phyloP scores from a whole-genome alignment of 2,888 invertebrate genomes.

The Ornithoptera alexandrae region DNA sequence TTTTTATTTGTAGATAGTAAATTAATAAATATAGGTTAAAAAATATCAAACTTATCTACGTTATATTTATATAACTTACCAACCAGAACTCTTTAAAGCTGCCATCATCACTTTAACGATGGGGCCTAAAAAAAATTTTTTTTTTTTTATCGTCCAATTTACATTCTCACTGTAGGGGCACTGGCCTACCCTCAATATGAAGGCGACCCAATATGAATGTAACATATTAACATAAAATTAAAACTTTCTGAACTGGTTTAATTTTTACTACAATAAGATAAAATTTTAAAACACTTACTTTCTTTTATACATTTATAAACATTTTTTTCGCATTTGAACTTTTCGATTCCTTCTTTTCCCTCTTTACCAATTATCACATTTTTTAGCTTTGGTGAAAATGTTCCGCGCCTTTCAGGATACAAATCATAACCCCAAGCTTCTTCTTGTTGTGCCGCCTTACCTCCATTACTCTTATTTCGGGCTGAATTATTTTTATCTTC shows the following conservation, averaged over 20 bases:
- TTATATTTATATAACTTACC: conserved; percentile 73
- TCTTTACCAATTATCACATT: conserved; percentile 82
- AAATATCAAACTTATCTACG: background rate
- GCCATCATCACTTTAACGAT: conserved; percentile 91
- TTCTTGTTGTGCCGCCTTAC: conserved; percentile 40
- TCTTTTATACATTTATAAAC: conserved; percentile 87
- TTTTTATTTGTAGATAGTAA: background rate
- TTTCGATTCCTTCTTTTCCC: conserved; percentile 85
- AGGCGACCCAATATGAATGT: background rate
- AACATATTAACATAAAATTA: conserved; percentile 2
- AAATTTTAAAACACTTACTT: conserved; percentile 71
- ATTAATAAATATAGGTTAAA: background rate
- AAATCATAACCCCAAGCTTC: conserved; percentile 87
- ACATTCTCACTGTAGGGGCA: too few relatives aligned
- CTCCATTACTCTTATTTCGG: conserved; percentile 13
- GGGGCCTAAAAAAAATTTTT: conserved; percentile 75
- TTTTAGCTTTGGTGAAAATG: conserved; percentile 76
- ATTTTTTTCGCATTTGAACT: conserved; percentile 89
- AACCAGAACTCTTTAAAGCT: conserved; percentile 89
- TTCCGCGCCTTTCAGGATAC: conserved; percentile 89
- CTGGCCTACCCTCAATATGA: too few relatives aligned
- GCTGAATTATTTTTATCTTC: conserved; percentile 27
- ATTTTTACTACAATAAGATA: conserved; percentile 2
- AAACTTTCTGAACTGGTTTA: background rate
- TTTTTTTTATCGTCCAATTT: too few relatives aligned